Percentiles rank a stretch among this genome's conserved stretches.
Conservation (phyloP, 2,797 vertebrate species). For the Serranus cabrilla region DNA sequence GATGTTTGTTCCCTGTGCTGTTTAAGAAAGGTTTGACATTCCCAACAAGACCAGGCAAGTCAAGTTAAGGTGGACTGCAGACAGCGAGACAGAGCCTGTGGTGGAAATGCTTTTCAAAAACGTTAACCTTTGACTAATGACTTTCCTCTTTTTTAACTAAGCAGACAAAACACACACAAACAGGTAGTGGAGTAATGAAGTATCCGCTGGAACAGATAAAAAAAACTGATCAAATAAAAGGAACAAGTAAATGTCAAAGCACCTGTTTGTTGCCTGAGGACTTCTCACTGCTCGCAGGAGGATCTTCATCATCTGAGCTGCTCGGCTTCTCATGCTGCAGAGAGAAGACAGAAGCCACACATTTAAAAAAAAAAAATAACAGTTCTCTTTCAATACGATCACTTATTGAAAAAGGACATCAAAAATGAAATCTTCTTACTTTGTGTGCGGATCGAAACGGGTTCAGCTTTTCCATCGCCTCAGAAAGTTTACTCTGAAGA, state of each 20-base stretch:
- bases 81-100: not conserved
- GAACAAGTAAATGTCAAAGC: conserved; percentile 21
- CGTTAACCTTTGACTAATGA: not conserved
- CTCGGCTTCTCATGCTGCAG: conserved; percentile 53
- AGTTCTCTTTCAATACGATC: not conserved
- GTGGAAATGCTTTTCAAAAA: not conserved
- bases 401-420: not conserved
- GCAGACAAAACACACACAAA: not conserved
- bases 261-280: conserved; percentile 67
- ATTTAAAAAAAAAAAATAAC: too few species aligned
- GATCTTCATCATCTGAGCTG: conserved; percentile 53
- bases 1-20: not conserved
- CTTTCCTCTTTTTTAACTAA: not conserved
- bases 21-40: not conserved
- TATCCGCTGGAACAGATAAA: not conserved
- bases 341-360: conserved; percentile 4
- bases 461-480: conserved; percentile 69
- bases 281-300: conserved; percentile 40
- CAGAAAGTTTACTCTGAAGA: conserved; percentile 65
- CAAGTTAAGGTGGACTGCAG: not conserved
- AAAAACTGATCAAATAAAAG: not conserved
- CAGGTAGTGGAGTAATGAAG: too few species aligned
- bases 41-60: conserved; percentile 11
- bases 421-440: conserved; percentile 38
- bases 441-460: conserved; percentile 67